phyloP scores from a whole-genome alignment of 2,888 invertebrate genomes.

The Chrysolina oricalcia region DNA sequence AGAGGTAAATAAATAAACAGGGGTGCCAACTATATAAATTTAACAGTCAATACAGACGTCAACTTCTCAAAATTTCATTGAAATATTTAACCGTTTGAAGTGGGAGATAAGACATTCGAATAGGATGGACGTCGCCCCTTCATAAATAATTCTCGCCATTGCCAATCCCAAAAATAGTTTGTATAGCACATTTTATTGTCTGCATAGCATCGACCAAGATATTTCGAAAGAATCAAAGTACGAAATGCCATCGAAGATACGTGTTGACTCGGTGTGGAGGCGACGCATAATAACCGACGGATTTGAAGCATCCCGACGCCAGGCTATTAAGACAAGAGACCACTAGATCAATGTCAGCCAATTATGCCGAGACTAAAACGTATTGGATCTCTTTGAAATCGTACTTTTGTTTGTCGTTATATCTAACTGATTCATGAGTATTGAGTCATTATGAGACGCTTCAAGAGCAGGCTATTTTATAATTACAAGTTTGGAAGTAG shows the following conservation, averaged over 20 bases:
- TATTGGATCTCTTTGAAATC: slow-evolving; percentile 45
- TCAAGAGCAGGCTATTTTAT: too few relatives aligned
- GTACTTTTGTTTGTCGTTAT: slow-evolving; percentile 26
- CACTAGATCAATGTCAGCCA: slow-evolving; percentile 58
- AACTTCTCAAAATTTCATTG: too few relatives aligned
- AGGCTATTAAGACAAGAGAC: slow-evolving; percentile 56
- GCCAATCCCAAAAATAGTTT: too few relatives aligned
- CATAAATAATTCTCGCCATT: too few relatives aligned
- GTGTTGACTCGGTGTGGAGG: slow-evolving; percentile 38
- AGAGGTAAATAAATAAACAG: too few relatives aligned
- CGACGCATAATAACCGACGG: slow-evolving; percentile 43
- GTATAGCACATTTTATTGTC: too few relatives aligned
- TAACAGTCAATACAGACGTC: too few relatives aligned
- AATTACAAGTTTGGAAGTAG: too few relatives aligned
- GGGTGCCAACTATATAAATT: too few relatives aligned
- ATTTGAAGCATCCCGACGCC: slow-evolving; percentile 54
- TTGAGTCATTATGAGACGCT: slow-evolving; percentile 15
- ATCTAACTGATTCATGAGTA: slow-evolving; percentile 24
- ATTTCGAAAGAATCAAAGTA: not conserved
- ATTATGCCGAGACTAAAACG: slow-evolving; percentile 56
- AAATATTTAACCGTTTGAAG: too few relatives aligned
- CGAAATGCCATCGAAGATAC: not conserved
- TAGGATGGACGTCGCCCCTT: too few relatives aligned
- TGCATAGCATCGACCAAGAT: not conserved
- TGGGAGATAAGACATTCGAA: too few relatives aligned